Conservation (phyloP, 2,888 invertebrate species). For the Platycnemis pennipes region DNA sequence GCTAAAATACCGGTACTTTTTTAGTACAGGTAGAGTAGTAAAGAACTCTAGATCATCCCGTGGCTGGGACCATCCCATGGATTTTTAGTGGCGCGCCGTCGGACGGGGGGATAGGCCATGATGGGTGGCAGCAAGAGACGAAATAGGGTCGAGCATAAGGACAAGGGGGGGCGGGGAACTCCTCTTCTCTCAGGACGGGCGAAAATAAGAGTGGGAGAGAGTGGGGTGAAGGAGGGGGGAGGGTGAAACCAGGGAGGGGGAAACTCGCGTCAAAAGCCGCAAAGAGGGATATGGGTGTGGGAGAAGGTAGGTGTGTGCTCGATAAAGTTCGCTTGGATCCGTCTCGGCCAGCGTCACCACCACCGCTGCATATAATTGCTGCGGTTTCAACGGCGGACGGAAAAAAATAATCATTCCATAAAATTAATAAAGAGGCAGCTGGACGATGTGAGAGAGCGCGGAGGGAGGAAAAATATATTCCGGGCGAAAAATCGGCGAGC, state of each 20-base stretch:
- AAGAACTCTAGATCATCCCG: too few species aligned
- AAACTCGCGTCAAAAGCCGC: slow-evolving; percentile 32
- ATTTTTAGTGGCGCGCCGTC: slow-evolving; percentile 15
- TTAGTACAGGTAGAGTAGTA: too few species aligned
- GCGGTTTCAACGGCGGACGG: slow-evolving; percentile 37
- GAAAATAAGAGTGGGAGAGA: neutral
- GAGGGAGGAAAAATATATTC: neutral
- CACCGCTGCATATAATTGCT: slow-evolving; percentile 59
- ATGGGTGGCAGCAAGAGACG: neutral
- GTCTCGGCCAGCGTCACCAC: neutral
- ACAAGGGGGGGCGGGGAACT: neutral
- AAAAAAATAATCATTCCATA: neutral
- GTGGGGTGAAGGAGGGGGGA: neutral
- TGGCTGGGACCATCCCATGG: neutral
- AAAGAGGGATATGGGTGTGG: neutral
- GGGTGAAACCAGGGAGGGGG: neutral
- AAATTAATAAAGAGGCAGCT: neutral
- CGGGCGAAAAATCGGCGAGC: neutral
- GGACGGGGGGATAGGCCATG: neutral
- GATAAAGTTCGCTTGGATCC: slow-evolving; percentile 47
- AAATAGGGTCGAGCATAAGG: too few species aligned
- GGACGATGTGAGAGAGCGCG: neutral
- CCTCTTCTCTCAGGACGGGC: too few species aligned
- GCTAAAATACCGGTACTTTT: too few species aligned
- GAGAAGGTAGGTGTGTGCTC: neutral